Base-by-base conservation (phyloP, 2,113 vertebrate genomes). In the Otis tarda region DNA sequence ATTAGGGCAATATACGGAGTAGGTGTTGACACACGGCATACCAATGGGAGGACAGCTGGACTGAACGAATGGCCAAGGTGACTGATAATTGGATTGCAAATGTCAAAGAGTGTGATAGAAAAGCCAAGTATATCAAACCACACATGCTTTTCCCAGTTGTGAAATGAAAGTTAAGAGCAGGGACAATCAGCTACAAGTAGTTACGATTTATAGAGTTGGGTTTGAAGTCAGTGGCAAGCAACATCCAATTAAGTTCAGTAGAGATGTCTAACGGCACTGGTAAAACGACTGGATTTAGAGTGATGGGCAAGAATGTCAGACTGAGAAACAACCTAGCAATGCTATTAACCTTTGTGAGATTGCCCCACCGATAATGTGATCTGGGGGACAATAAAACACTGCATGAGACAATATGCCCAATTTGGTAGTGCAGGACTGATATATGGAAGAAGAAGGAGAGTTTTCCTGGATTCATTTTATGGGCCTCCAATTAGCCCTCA, bases 31-130 rank as follows among this genome's bases (percentile, higher is more conserved):
- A 93, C 73, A 87, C 0, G 41, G 63, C 53, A 83, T 39, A 89
- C 12, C 84, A 83, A 80, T 0, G 2, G 88, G 83, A 92, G 86
- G 76, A 91, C 39, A 91, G 55, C 0, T 20, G 78, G n/a, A 79
- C 37, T 2, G 6, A 88, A 94, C 0, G 1, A 71, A 80, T 8
- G 87, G 56, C 30, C 35, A 74, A 82, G 91, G 90, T 93, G 86
- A 93, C 50, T 2, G 10, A 57, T 96, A 95, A 96, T 64, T 93
- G 90, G 77, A 87, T 61, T 64, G 52, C 91, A 95, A 96, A 95
- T 87, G 93, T 92, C 93, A 93, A 77, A 59, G 83, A 83, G 10
- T n/a, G 59, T 23, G 76, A 78, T n/a, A 94, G 84, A 59, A 68
- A 79, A 91, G 71, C 39, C 79, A 71, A 67, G 87, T 90, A 27